A percentile compares a stretch with the other conserved stretches of the same genome.
These are phyloP conservation scores for Phaethornis superciliosus DNA, from an alignment of 2,113 vertebrate genomes.

Conservation along the genomic window DNA sequence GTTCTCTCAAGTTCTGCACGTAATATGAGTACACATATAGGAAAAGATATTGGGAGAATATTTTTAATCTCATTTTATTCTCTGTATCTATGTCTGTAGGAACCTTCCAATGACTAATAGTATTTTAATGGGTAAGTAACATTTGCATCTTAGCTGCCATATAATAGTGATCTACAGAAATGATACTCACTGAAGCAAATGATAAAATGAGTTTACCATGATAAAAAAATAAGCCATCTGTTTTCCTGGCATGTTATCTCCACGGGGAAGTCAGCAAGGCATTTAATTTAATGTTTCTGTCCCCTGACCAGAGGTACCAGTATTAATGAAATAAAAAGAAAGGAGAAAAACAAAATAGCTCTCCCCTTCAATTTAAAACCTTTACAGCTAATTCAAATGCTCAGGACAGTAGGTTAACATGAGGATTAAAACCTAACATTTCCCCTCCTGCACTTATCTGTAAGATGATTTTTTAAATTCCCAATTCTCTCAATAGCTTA, in stretches of 20 bases:
- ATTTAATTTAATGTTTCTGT: conserved; percentile 39
- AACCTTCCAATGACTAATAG: not conserved
- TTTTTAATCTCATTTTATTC: not conserved
- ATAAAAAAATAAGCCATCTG: conserved; percentile 35
- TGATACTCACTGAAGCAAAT: not conserved
- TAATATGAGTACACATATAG: not conserved
- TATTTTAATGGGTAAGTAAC: not conserved
- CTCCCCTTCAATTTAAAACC: not conserved
- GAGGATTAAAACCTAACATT: not conserved
- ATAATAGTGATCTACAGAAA: not conserved
- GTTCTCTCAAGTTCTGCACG: not conserved
- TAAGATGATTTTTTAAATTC: not conserved
- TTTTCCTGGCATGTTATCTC: conserved; percentile 30
- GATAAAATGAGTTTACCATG: not conserved
- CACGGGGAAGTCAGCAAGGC: conserved; percentile 30
- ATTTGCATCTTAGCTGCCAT: not conserved
- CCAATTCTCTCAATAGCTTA: not conserved
- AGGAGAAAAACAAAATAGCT: not conserved
- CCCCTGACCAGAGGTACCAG: conserved; percentile 2
- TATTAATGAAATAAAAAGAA: not conserved
- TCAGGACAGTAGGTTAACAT: not conserved
- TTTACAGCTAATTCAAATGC: not conserved
- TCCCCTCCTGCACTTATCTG: not conserved
- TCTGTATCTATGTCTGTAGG: not conserved
- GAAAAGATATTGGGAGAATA: not conserved